Percentiles rank a stretch among this genome's conserved stretches.
Conservation (phyloP, 2,797 vertebrate species). For the Discoglossus pictus region DNA sequence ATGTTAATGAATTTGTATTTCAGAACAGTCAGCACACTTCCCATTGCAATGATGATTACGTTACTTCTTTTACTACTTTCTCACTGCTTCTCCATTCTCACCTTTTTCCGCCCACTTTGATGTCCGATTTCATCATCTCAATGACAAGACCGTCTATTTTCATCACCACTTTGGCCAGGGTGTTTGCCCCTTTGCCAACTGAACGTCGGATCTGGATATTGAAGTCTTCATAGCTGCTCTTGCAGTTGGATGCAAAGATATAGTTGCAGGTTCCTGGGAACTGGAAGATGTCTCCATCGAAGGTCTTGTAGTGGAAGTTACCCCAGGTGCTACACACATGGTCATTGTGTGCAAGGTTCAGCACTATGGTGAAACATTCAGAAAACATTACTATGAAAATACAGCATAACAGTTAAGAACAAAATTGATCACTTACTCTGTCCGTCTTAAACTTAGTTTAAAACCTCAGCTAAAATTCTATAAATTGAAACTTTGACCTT, state of each 20-base stretch:
- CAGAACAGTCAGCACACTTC: no score
- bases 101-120: constrained; percentile 58
- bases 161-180: constrained; percentile 58
- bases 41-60: no score
- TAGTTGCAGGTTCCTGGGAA: constrained; percentile 74
- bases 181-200: constrained; percentile 13
- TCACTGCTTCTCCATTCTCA: constrained; percentile 27
- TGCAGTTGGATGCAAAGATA: constrained; percentile 68
- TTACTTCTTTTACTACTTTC: background rate
- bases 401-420: no score
- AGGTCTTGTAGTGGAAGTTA: constrained; percentile 73
- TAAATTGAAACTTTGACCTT: no score
- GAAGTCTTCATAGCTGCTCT: constrained; percentile 67
- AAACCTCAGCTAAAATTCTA: no score
- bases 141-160: constrained; percentile 61
- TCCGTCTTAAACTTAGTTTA: no score
- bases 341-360: constrained; percentile 59
- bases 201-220: constrained; percentile 69
- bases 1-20: no score
- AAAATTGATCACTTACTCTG: no score
- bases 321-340: constrained; percentile 75
- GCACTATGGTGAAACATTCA: constrained; percentile 55
- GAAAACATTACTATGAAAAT: background rate
- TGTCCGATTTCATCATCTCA: constrained; percentile 50
- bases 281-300: constrained; percentile 67